These are phyloP conservation scores for Dolichallabes microphthalmus DNA, from an alignment of 2,113 vertebrate genomes.

Conservation along the genomic window DNA sequence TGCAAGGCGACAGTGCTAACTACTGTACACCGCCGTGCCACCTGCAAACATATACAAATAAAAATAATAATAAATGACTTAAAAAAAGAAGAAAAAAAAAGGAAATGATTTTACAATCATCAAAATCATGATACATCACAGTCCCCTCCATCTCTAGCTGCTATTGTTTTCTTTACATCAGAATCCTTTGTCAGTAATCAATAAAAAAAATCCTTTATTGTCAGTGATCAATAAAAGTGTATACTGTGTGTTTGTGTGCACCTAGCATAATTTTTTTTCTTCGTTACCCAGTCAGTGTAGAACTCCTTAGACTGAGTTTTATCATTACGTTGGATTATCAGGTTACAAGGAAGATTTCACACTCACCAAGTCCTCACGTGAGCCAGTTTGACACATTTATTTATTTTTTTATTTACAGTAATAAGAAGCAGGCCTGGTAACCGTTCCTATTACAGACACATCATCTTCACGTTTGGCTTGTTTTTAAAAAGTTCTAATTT, in stretches of 20 bases:
- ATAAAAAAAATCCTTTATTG: neutral
- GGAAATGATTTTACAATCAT: no score
- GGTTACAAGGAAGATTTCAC: neutral
- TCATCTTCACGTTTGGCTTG: neutral
- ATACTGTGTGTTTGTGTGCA: neutral
- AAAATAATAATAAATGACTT: no score
- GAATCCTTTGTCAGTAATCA: neutral
- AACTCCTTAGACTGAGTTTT: neutral
- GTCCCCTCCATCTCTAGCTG: no score
- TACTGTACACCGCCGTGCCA: no score
- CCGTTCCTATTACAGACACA: neutral
- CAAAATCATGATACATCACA: no score
- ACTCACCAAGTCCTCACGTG: neutral
- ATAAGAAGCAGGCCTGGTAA: neutral
- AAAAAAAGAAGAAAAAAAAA: no score
- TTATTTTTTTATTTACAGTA: neutral
- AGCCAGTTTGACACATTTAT: neutral
- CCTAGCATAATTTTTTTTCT: no score
- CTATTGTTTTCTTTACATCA: neutral
- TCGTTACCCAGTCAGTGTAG: neutral
- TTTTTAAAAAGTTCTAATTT: slow-evolving; percentile 27
- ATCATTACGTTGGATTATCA: neutral
- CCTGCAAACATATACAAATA: no score
- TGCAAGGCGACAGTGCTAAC: no score
- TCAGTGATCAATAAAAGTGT: neutral